Conservation (phyloP, 2,888 invertebrate species). For the Caenorhabditis drosophilae region DNA sequence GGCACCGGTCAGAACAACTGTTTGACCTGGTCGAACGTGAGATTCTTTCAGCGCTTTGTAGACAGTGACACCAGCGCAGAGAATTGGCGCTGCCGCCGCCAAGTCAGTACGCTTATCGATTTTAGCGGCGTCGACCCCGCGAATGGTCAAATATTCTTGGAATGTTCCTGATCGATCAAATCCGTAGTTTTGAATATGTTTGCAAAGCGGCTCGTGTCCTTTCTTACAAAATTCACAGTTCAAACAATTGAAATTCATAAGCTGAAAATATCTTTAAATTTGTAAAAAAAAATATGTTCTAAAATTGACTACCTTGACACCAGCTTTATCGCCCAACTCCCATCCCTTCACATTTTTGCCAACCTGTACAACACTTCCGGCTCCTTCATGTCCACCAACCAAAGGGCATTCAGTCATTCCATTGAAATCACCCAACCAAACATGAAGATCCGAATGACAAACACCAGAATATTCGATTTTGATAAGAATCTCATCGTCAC, state of each 20-base stretch:
- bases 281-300: neutral
- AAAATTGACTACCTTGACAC: slow-evolving; percentile 23
- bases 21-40: slow-evolving; percentile 45
- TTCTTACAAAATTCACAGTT: slow-evolving; percentile 49
- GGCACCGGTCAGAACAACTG: slow-evolving; percentile 51
- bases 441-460: slow-evolving; percentile 50
- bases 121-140: slow-evolving; percentile 41
- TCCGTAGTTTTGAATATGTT: slow-evolving; percentile 30
- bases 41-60: slow-evolving; percentile 50
- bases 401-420: slow-evolving; percentile 31
- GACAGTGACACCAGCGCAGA: slow-evolving; percentile 53
- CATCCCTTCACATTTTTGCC: slow-evolving; percentile 43
- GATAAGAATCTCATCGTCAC: slow-evolving; percentile 43
- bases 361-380: slow-evolving; percentile 44
- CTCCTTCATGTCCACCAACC: slow-evolving; percentile 55
- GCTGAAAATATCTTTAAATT: no score
- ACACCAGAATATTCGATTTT: slow-evolving; percentile 47
- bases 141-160: slow-evolving; percentile 48
- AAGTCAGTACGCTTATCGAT: slow-evolving; percentile 35
- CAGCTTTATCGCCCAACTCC: slow-evolving; percentile 48
- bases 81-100: slow-evolving; percentile 46
- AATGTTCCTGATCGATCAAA: slow-evolving; percentile 39
- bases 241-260: slow-evolving; percentile 46
- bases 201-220: slow-evolving; percentile 45
- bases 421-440: slow-evolving; percentile 35